A percentile compares a stretch with the other conserved stretches of the same genome.
phyloP scores from a whole-genome alignment of 2,113 vertebrate genomes.

The Excalfactoria chinensis region DNA sequence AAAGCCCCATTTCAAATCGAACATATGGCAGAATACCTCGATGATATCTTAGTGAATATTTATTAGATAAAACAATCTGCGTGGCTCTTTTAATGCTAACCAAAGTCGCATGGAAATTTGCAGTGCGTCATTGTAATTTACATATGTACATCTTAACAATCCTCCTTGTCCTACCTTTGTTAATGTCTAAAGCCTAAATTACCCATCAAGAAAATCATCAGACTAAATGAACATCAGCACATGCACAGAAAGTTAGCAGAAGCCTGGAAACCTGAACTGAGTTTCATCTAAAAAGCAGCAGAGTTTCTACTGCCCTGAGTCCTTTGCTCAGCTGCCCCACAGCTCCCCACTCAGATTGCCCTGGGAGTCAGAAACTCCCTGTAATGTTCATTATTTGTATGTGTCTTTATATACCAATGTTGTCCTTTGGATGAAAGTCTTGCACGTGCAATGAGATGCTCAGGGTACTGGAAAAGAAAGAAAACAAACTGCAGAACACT shows the following conservation, averaged over 20 bases:
- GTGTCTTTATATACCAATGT: neutral
- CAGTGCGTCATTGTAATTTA: neutral
- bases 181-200: neutral
- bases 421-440: neutral
- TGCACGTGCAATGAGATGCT: neutral
- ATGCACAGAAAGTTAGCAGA: neutral
- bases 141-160: neutral
- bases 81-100: neutral
- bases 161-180: neutral
- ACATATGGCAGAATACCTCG: rapidly evolving
- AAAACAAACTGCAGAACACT: neutral
- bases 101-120: neutral
- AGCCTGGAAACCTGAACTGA: neutral
- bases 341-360: neutral
- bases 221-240: neutral
- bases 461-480: neutral
- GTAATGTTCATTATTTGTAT: neutral
- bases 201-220: neutral
- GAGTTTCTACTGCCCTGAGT: neutral
- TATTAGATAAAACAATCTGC: neutral
- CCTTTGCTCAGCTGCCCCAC: neutral
- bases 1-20: neutral
- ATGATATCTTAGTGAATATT: neutral
- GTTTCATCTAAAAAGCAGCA: neutral
- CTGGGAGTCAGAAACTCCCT: neutral